Evolutionary conservation across 2,113 vertebrate genomes (phyloP), one percentile per base, ranked within the genome.

Genomic region (Aphyosemion australe): DNA sequence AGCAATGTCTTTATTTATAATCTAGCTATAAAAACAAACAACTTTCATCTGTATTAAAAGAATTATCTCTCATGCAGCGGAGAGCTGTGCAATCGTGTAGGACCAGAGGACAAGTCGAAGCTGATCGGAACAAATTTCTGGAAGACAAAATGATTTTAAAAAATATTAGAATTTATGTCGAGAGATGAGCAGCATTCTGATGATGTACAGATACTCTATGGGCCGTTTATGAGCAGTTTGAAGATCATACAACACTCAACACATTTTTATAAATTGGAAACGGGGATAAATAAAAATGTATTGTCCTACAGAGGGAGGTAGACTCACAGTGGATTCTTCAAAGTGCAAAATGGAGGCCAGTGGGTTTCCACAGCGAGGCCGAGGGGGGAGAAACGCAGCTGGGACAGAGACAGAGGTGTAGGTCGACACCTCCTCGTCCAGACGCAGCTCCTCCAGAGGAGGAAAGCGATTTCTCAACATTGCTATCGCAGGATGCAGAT

Each of bases 401-500:
- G 26, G 6, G 48, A 60, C 20, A 1, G 68, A 21, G 34, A 10
- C 5, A 0, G 86, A 89, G n/a, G 77, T 89, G 85, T 86, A 93
- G 67, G 68, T 85, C 59, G 92, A 85, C 60, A 93, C 91, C 57
- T 94, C 93, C 37, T 91, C 90, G 19, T 94, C 91, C 85, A 94
- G 37, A 16, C 84, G 81, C 49, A 86, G 49, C 61, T 93, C 91
- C 65, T 90, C 88, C 32, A 90, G 65, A 8, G 68, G 61, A 55
- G 69, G 83, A 2, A 87, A 46, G 46, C 85, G 84, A 1, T 74
- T 87, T 14, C 80, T 82, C 55, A 92, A 79, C 59, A 88, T 61
- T 1, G 76, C 71, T 18, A 78, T 59, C 0, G 79, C 79, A 5
- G 61, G 61, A 63, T 61, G 81, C 53, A 56, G 43, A 14, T 55